Conservation (phyloP, 2,888 invertebrate genomes). For the Hirtodrosophila alboralis region DNA sequence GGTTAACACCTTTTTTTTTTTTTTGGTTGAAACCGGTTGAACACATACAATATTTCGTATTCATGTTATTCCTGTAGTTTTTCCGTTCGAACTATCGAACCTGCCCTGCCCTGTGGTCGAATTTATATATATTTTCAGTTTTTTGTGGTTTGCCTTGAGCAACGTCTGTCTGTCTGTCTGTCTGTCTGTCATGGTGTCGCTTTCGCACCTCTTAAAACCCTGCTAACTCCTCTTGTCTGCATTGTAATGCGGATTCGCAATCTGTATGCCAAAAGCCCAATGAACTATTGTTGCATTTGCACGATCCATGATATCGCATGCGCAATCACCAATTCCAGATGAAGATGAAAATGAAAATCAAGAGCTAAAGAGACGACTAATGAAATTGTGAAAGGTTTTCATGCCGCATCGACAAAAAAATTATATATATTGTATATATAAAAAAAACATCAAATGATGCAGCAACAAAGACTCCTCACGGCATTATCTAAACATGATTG, state of each 20-base stretch:
- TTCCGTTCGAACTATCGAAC: constrained; percentile 34
- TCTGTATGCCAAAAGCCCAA: constrained; percentile 55
- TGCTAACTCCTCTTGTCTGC: constrained; percentile 38
- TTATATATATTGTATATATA: too few relatives aligned
- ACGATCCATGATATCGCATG: constrained; percentile 58
- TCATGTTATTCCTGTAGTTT: constrained; percentile 53
- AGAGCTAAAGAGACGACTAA: constrained; percentile 33
- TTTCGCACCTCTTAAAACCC: constrained; percentile 8
- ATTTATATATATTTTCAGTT: not conserved
- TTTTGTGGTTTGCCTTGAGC: constrained; percentile 75
- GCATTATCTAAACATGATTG: constrained; percentile 37
- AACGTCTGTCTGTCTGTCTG: too few relatives aligned
- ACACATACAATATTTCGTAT: too few relatives aligned
- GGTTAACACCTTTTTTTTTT: constrained; percentile 80
- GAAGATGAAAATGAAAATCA: constrained; percentile 2
- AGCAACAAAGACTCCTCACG: constrained; percentile 43
- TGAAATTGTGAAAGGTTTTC: constrained; percentile 73
- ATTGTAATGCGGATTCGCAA: constrained; percentile 78
- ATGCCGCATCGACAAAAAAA: constrained; percentile 34
- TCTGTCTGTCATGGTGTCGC: constrained; percentile 2
- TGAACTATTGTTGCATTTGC: constrained; percentile 75
- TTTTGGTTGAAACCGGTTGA: constrained; percentile 69
- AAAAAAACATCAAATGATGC: constrained; percentile 51
- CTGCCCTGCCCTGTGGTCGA: constrained; percentile 46
- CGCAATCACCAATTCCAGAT: constrained; percentile 27